These are phyloP conservation scores for Acridotheres tristis DNA, from an alignment of 2,797 vertebrate species.

Conservation along the genomic window DNA sequence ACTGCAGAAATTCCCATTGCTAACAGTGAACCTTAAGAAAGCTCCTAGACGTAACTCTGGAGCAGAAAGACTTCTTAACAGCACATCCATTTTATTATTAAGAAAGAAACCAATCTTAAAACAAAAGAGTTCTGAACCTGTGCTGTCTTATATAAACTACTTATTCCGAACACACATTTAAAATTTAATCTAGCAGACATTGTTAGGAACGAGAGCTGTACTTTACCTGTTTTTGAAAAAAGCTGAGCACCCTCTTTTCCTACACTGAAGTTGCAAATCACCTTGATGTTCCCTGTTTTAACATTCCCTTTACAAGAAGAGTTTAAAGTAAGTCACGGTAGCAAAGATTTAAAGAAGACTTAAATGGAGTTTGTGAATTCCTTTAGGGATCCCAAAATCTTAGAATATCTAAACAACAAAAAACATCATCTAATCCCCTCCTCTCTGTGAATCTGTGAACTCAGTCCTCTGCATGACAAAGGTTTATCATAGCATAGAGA, in stretches of 20 bases:
- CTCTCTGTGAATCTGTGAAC: not conserved
- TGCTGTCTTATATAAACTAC: not conserved
- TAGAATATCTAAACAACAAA: not conserved
- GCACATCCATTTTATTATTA: not conserved
- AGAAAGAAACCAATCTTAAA: not conserved
- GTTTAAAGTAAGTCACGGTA: not conserved
- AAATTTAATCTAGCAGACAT: not conserved
- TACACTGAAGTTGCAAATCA: not conserved
- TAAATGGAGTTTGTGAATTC: not conserved
- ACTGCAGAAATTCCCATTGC: not conserved
- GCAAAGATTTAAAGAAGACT: slow-evolving; percentile 15
- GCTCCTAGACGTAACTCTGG: not conserved
- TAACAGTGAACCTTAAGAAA: not conserved
- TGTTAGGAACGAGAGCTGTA: not conserved
- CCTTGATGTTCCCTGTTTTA: slow-evolving; percentile 1
- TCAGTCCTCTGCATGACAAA: not conserved
- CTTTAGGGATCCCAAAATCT: not conserved
- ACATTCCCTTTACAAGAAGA: not conserved
- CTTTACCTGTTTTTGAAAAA: slow-evolving; percentile 19
- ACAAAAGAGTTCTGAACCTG: not conserved
- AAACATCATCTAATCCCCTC: not conserved
- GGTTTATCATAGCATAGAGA: not conserved
- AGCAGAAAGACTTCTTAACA: not conserved
- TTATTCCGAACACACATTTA: not conserved
- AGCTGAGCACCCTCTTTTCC: not conserved